Base-by-base conservation (phyloP, 92 coral and sea anemone genomes). In the Porites cylindrica region DNA sequence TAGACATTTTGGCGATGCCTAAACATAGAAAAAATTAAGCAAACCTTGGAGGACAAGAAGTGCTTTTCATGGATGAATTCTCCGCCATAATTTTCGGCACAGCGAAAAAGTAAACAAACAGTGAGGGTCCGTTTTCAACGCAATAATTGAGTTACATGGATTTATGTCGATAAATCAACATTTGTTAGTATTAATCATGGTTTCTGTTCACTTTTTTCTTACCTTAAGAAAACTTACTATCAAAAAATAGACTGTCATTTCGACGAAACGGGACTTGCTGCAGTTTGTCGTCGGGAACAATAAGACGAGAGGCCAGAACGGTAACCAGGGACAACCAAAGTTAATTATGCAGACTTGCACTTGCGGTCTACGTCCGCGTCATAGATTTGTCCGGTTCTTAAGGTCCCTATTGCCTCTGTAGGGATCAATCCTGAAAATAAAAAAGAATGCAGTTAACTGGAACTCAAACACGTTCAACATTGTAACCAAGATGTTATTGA, bases 291-390 rank as follows among this genome's bases (percentile, higher is more conserved):
- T 75, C 79, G 79, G 79, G 79, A 58, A 75, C 79, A 13, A 19
- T 17, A 77, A 77, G 79, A 75, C 79, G 63, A n/a, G 79, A 75
- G 79, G 79, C 79, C 43, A 75, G 79, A 53, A 75, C 79, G 79
- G 79, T 75, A 54, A 75, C 79, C 79, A 75, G 79, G 65, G 79
- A 66, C 79, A 75, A 75, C 79, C 63, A 75, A 75, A 75, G 79
- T 75, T 75, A 75, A 54, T 75, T 75, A 75, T 75, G 66, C 32
- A 2, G 32, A 29, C 32, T 77, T 77, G 67, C 81, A 29, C 32
- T 29, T 29, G 4, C 32, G 32, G 32, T 29, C 32, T 29, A 29
- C 32, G 3, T 29, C 32, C 2, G 32, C 32, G 32, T 29, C 32
- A 2, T 29, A 29, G 32, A 29, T 29, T 29, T 29, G 32, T 29